Evolutionary conservation across 1,140 invertebrate species (phyloP), one percentile per base, ranked within the genome.

Genomic region (Hydropsyche tenuis): DNA sequence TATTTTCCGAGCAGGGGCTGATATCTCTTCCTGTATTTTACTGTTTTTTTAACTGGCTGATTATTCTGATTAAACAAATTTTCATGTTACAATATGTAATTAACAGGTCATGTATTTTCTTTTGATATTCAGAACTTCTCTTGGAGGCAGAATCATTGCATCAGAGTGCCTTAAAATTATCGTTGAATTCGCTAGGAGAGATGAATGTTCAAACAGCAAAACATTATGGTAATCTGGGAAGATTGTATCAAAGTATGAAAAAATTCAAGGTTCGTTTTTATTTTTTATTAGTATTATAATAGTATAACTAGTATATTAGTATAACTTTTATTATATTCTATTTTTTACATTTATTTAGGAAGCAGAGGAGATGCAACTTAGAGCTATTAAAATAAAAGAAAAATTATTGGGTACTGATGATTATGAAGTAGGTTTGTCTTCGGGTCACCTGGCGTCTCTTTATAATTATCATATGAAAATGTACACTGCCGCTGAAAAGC

Each of bases 391-490:
- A 20, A 96, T 97, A 23, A 97, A 97, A 82, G 94, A 96, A 80
- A 87, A 92, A 78, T 81, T 97, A 12, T 85, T 98, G 18, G 96
- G 95, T 0, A 83, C 87, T 0, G 90, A 95, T 56, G 94, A 97
- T 83, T 96, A 95, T 81, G 96, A 98, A 86, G 95, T 97, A 75
- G 95, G 94, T 1, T 84, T 97, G 11, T 96, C 94, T 74, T 89
- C 96, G 75, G 95, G 95, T 1, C 95, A 97, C 84, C 87, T 98
- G 69, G 95, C 95, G 18, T 96, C 94, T 25, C 87, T 97, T 0
- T 97, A 97, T 83, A 97, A 96, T 84, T 97, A 96, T 83, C 94
- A 98, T 79, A 95, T 97, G 93, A 87, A 89, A 78, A 90, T 93
- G 78, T 94, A 92, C 82, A 82, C 87, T 70, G 92, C 95, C 74